These are phyloP conservation scores for Drosophila varians DNA, from an alignment of 1,140 invertebrate species.

Conservation along the genomic window DNA sequence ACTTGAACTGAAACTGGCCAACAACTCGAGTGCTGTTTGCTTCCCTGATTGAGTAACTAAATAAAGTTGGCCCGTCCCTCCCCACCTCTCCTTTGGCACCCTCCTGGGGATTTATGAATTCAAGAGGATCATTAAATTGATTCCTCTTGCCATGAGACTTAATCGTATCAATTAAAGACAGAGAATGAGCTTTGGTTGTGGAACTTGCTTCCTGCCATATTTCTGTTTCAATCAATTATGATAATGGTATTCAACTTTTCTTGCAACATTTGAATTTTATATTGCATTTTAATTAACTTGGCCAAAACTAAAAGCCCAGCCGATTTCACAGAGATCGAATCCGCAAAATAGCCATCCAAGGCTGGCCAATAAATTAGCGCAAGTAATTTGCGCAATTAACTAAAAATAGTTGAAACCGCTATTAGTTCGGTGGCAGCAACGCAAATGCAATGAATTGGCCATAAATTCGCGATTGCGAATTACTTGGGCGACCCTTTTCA, in stretches of 20 bases:
- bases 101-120: slow-evolving; percentile 13
- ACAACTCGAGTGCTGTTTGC: slow-evolving; percentile 70
- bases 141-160: not conserved
- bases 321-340: slow-evolving; percentile 4
- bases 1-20: slow-evolving; percentile 47
- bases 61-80: slow-evolving; percentile 37
- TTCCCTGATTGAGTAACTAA: slow-evolving; percentile 74
- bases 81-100: not conserved
- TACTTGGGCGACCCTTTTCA: slow-evolving; percentile 13
- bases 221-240: not conserved
- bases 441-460: slow-evolving; percentile 56
- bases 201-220: not conserved
- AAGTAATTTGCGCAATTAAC: slow-evolving; percentile 73
- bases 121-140: not conserved
- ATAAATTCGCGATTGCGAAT: slow-evolving; percentile 32
- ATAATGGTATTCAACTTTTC: too few relatives aligned
- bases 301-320: not conserved
- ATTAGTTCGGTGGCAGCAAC: slow-evolving; percentile 47
- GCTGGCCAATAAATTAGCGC: slow-evolving; percentile 60
- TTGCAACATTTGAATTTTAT: not conserved
- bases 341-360: slow-evolving; percentile 39
- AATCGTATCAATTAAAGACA: slow-evolving; percentile 9
- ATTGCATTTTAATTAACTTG: slow-evolving; percentile 7
- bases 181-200: not conserved
- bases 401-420: slow-evolving; percentile 49